phyloP scores from a whole-genome alignment of 2,888 invertebrate genomes.

The Rhagonycha lutea region DNA sequence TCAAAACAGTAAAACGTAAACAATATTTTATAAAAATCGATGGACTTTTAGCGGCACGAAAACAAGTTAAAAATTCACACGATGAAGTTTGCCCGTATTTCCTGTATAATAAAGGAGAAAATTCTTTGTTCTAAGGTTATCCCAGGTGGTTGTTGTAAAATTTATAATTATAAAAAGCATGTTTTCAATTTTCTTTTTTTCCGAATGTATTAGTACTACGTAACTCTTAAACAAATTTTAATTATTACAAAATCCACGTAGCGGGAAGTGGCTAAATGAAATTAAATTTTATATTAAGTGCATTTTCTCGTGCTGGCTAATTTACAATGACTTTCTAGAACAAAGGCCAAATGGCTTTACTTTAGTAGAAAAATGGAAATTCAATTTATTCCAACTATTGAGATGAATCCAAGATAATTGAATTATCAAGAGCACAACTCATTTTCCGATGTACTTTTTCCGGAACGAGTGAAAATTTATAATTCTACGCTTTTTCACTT shows the following conservation, averaged over 20 bases:
- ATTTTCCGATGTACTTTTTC: background rate
- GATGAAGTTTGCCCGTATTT: background rate
- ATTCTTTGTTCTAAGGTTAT: background rate
- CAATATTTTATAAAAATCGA: background rate
- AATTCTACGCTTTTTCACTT: background rate
- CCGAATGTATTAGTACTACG: background rate
- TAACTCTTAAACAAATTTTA: background rate
- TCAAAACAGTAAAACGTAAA: background rate
- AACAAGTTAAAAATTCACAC: background rate
- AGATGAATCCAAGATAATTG: background rate
- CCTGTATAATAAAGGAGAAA: background rate
- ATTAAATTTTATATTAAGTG: background rate
- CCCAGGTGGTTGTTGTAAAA: background rate
- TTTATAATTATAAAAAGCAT: background rate
- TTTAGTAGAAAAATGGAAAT: background rate
- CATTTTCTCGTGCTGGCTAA: background rate
- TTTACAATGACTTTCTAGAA: background rate
- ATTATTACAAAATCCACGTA: background rate
- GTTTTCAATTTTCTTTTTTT: background rate
- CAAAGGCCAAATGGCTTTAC: background rate
- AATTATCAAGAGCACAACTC: background rate
- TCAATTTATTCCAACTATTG: slow-evolving; percentile 1
- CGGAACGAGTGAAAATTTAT: background rate
- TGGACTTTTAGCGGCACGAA: background rate
- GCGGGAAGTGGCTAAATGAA: background rate